Conservation (phyloP, 2,797 vertebrate species). For the Sphenodon punctatus region DNA sequence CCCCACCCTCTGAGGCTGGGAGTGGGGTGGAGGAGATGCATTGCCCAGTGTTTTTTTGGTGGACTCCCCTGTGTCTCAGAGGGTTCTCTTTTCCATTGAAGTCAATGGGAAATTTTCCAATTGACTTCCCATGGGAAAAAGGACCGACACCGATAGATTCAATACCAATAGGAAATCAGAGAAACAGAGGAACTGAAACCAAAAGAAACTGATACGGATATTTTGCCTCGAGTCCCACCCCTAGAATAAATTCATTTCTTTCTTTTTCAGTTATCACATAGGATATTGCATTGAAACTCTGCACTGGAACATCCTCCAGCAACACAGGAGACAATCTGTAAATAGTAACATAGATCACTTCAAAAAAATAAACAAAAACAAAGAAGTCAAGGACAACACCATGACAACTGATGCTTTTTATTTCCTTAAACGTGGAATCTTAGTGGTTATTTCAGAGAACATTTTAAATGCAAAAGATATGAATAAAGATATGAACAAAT, state of each 20-base stretch:
- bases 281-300: not conserved
- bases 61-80: no score
- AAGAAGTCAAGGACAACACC: slow-evolving; percentile 12
- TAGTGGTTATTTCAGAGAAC: slow-evolving; percentile 3
- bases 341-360: not conserved
- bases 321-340: not conserved
- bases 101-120: no score
- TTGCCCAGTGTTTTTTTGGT: no score
- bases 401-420: slow-evolving; percentile 26
- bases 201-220: no score
- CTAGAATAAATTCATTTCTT: not conserved
- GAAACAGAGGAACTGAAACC: no score
- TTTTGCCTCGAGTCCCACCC: no score
- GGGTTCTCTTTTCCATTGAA: no score
- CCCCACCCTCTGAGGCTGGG: no score
- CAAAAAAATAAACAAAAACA: not conserved
- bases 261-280: not conserved
- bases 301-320: not conserved
- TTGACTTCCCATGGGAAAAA: no score
- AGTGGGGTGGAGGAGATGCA: no score
- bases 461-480: slow-evolving; percentile 13
- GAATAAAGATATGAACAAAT: not conserved
- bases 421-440: slow-evolving; percentile 18
- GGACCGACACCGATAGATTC: no score
- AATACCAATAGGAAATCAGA: no score